Evolutionary conservation across 2,888 invertebrate species (phyloP), one percentile per base, ranked within the genome.

Genomic region (Ptychoptera contaminata): DNA sequence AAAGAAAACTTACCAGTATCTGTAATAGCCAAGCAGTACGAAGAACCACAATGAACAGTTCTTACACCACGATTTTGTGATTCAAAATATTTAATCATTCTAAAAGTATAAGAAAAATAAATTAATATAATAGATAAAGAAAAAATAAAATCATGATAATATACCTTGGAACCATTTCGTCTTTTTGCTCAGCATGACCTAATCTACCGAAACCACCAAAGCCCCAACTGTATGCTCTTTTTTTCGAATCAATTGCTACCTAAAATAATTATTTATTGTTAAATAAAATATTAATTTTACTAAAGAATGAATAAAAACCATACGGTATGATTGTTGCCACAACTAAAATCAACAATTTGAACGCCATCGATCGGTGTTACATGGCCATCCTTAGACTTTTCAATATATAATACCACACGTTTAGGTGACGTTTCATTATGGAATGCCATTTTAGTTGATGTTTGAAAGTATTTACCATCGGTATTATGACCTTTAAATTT

Each of bases 181-280:
- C 92, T 59, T 86, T 86, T 47, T 81, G 90, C 57, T 91, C 92
- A 8, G 90, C 83, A 68, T 94, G 93, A 0, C 93, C 94, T 11
- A 94, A 69, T 2, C 94, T 77, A 0, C 93, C 93, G 58, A 93
- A 88, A 0, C 93, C 94, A 10, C 92, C 93, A 63, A 92, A 94
- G 15, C 94, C 93, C 93, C 93, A 94, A 43, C 91, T 88, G 65
- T 77, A 94, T 0, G 86, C 83, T 10, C 93, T 77, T 63, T 85
- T 88, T 60, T 82, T 82, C 1, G 84, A 81, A 58, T 94, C 93
- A 50, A 91, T 77, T 0, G 86, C 87, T 40, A 86, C 77, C 82
- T 82, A 49, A 32, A 29, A 39, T 12, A 46, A 41, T 12, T 23
- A 23, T 23, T 23, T 5, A 5, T 23, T 3, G 23, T 5, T 23